Base-by-base conservation (phyloP, 1,140 invertebrate species). In the Drosophila oshimai region DNA sequence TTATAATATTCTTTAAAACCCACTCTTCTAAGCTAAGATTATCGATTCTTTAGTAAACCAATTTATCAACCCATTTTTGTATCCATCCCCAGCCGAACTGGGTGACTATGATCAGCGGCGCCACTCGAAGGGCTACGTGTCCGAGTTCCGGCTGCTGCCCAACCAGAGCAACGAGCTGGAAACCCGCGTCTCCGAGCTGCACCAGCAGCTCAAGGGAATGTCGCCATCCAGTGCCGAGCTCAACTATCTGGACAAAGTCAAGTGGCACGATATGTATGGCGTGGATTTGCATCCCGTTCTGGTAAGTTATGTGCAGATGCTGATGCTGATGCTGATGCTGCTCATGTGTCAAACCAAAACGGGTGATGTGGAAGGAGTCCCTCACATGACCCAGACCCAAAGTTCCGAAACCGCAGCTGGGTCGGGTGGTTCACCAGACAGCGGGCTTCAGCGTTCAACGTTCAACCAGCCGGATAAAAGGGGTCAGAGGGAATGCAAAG, bases 181-280 rank as follows among this genome's bases (percentile, higher is more conserved):
- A 92, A 92, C 94, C 15, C 94, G 95, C 69, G 97, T 99, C 70
- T 94, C 96, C 22, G 97, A 99, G 89, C 93, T 98, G 62, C 98
- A 98, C 91, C 95, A 97, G 90, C 89, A 90, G 71, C 92, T 77
- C 77, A 93, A 93, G 61, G 93, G 93, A 34, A 93, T 93, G 88
- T 93, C 93, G 45, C 93, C 93, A 39, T 93, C 93, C 31, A 92
- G 93, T 62, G 93, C 98, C 2, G 98, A 99, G 92, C 93, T 97
- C 33, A 96, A 96, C 84, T 99, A 97, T 92, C 93, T 99, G 62
- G 97, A 98, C 86, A 97, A 97, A 93, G 97, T 97, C n/a, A 99
- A 98, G 93, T 98, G 97, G 96, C 92, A 99, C 49, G 97, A 99
- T 81, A 97, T 99, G 95, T 99, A 99, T 89, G 98, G 98, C 18